Percentiles rank a stretch among this genome's conserved stretches.
Evolutionary conservation across 2,888 invertebrate genomes (phyloP).

Genomic region (Rhagonycha fulva): DNA sequence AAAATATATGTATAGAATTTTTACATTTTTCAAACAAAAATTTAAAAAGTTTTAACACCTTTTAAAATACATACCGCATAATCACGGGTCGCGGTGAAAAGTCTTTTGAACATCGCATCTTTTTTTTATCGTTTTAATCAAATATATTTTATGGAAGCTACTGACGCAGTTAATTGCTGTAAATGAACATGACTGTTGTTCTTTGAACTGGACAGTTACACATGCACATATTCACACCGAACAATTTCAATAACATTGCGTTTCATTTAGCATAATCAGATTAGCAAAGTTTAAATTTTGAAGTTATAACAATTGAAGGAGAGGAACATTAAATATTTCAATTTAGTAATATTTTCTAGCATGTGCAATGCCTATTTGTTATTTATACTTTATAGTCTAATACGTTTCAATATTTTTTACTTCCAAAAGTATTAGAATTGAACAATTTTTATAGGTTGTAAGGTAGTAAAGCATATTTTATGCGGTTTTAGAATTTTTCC

Average conservation of each 20-base stretch:
- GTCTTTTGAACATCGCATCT: no score
- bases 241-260: not conserved
- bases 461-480: not conserved
- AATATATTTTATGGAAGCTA: not conserved
- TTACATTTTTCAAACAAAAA: not conserved
- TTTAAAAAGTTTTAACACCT: not conserved
- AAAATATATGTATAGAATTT: not conserved
- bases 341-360: not conserved
- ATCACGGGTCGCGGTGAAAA: no score
- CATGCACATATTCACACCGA: not conserved
- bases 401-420: not conserved
- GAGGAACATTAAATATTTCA: no score
- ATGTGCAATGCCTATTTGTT: not conserved
- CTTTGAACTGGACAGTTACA: not conserved
- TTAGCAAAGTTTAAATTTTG: no score
- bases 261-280: no score
- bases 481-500: not conserved
- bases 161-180: not conserved
- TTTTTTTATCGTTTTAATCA: no score
- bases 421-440: not conserved
- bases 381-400: not conserved
- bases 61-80: not conserved
- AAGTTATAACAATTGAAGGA: no score
- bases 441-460: not conserved
- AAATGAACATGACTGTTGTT: not conserved